These are phyloP conservation scores for Aphidoletes aphidimyza DNA, from an alignment of 2,888 invertebrate species.

Conservation along the genomic window DNA sequence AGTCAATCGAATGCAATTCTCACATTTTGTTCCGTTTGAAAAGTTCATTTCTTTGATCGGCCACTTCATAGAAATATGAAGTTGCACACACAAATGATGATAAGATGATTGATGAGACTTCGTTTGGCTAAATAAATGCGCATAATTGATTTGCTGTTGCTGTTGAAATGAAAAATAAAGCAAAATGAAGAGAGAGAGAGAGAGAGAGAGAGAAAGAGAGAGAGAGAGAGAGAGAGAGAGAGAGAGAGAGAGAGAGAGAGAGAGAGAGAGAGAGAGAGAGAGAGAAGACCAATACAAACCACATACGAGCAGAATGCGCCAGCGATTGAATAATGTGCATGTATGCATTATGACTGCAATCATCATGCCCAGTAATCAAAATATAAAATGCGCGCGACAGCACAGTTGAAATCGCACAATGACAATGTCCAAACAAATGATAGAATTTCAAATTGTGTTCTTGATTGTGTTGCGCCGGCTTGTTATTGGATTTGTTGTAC, in stretches of 20 bases:
- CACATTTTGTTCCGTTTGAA: not conserved
- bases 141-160: conserved; percentile 10
- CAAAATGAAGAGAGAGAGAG: too few species aligned
- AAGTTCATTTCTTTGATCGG: not conserved
- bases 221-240: too few species aligned
- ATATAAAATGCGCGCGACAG: not conserved
- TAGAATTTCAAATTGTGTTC: conserved; percentile 2
- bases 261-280: too few species aligned
- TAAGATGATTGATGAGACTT: not conserved
- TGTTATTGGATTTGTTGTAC: too few species aligned
- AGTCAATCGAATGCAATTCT: not conserved
- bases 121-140: conserved; percentile 2
- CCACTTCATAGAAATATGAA: too few species aligned
- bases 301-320: too few species aligned
- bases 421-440: not conserved
- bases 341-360: not conserved
- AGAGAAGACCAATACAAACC: too few species aligned
- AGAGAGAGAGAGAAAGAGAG: too few species aligned
- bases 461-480: too few species aligned
- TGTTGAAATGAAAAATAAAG: too few species aligned
- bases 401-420: not conserved
- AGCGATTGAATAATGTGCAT: not conserved
- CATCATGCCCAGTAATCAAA: conserved; percentile 1
- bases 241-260: too few species aligned
- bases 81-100: not conserved